Conservation (phyloP, 2,797 vertebrate genomes). For the Danio albolineatus region DNA sequence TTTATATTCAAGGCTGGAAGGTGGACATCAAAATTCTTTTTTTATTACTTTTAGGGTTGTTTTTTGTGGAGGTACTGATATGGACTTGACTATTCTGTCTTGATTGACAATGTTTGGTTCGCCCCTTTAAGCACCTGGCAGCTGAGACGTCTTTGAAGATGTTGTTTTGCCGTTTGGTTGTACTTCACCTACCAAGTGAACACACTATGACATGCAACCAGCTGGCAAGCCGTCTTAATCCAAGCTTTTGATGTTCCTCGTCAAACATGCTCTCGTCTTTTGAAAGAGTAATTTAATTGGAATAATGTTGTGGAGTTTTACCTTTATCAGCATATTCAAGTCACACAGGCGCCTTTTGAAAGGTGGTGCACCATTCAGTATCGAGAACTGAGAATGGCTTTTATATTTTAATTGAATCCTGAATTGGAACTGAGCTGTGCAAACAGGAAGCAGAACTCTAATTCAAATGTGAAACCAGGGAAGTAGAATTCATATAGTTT, state of each 20-base stretch:
- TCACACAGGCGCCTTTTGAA: slow-evolving; percentile 14
- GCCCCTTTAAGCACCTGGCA: slow-evolving; percentile 49
- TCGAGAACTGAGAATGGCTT: neutral
- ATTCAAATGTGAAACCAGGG: neutral
- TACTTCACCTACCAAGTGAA: slow-evolving; percentile 55
- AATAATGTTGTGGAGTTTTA: slow-evolving; percentile 37
- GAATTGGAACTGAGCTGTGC: neutral
- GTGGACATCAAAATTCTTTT: slow-evolving; percentile 55
- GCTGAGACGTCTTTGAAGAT: slow-evolving; percentile 49
- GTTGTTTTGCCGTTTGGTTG: slow-evolving; percentile 41
- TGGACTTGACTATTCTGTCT: slow-evolving; percentile 43
- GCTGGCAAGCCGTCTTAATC: slow-evolving; percentile 53
- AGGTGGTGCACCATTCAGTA: neutral
- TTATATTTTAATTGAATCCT: neutral
- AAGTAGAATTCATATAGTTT: neutral
- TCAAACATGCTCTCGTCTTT: slow-evolving; percentile 31
- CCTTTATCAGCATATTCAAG: slow-evolving; percentile 36
- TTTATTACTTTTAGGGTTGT: slow-evolving; percentile 50
- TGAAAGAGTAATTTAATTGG: slow-evolving; percentile 45
- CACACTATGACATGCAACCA: slow-evolving; percentile 49
- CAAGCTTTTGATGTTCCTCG: slow-evolving; percentile 20
- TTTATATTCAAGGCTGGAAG: slow-evolving; percentile 56
- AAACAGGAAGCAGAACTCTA: neutral
- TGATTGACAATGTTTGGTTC: slow-evolving; percentile 51
- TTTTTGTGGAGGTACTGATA: slow-evolving; percentile 45